Evolutionary conservation across 2,888 invertebrate species (phyloP).

Genomic region (Portevinia maculata): DNA sequence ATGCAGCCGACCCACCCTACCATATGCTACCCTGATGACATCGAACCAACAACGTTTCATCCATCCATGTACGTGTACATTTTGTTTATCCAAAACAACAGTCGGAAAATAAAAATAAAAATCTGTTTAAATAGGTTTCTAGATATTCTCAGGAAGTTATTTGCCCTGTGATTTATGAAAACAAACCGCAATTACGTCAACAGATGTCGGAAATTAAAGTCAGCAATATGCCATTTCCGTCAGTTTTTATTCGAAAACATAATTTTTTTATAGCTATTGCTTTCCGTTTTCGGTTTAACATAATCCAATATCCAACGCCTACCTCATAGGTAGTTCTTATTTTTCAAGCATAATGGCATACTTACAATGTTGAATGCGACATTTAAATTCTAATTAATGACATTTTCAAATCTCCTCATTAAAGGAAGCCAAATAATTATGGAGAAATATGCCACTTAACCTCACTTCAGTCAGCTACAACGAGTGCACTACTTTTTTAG

Average conservation of each 20-base stretch:
- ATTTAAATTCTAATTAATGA: neutral
- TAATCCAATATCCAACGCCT: constrained; percentile 24
- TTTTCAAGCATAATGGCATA: neutral
- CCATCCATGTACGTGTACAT: too few species aligned
- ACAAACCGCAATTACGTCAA: constrained; percentile 30
- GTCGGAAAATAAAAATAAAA: neutral
- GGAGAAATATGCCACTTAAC: too few species aligned
- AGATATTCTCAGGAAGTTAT: neutral
- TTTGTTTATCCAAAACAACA: neutral
- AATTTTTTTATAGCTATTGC: constrained; percentile 9
- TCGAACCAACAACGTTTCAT: too few species aligned
- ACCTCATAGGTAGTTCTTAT: neutral
- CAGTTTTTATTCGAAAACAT: constrained; percentile 25
- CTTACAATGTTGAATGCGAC: neutral
- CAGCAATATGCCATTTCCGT: constrained; percentile 12
- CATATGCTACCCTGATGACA: too few species aligned
- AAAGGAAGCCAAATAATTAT: too few species aligned
- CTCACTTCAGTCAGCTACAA: neutral
- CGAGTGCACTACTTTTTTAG: neutral
- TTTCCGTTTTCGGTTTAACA: constrained; percentile 5
- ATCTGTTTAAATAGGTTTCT: constrained; percentile 4
- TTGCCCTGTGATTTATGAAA: constrained; percentile 3
- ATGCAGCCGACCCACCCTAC: too few species aligned
- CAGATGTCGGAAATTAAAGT: constrained; percentile 34
- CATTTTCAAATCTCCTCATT: too few species aligned